phyloP scores from a whole-genome alignment of 2,888 invertebrate genomes.

The Chloroclysta siterata region DNA sequence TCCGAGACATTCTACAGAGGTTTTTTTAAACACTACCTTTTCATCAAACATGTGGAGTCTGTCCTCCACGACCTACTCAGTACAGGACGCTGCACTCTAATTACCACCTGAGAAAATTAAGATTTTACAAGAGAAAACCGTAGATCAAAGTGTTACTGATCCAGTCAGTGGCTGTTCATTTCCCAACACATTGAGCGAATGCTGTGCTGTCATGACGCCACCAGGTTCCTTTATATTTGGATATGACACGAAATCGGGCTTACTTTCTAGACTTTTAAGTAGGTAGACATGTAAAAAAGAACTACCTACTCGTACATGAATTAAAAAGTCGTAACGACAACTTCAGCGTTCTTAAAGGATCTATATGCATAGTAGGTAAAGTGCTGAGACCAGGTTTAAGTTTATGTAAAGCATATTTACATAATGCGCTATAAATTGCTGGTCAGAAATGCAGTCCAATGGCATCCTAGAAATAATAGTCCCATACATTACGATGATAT shows the following conservation, averaged over 20 bases:
- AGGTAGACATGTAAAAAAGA: neutral
- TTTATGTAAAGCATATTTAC: constrained; percentile 44
- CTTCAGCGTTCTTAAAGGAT: constrained; percentile 5
- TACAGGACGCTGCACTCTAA: too few relatives aligned
- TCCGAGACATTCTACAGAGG: too few relatives aligned
- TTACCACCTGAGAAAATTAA: too few relatives aligned
- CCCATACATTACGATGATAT: constrained; percentile 80
- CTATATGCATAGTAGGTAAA: constrained; percentile 19
- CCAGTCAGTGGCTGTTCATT: too few relatives aligned
- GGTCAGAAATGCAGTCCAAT: constrained; percentile 69
- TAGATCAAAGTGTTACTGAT: too few relatives aligned
- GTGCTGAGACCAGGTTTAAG: constrained; percentile 28
- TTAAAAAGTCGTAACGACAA: constrained; percentile 2
- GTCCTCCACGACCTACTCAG: too few relatives aligned
- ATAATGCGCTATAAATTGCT: constrained; percentile 54
- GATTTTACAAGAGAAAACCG: too few relatives aligned
- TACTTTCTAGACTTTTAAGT: neutral
- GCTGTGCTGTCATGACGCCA: too few relatives aligned
- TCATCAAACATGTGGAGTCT: too few relatives aligned
- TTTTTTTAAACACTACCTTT: too few relatives aligned
- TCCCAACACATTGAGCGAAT: too few relatives aligned
- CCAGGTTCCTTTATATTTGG: neutral
- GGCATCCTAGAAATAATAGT: constrained; percentile 71
- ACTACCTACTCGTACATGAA: too few relatives aligned
- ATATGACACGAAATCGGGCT: neutral